phyloP scores from a whole-genome alignment of 1,140 invertebrate genomes.

The silkworm (Bombyx mori) region ASM3026992v2 NC_085119.1:10068001-10068500 shows the following conservation, averaged over 20 bases:
- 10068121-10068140: slow-evolving; percentile 8
- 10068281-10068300: slow-evolving; percentile 2
- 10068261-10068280: slow-evolving; percentile 5
- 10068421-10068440: too few relatives aligned
- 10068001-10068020: too few relatives aligned
- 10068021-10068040: slow-evolving; percentile 1
- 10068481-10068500: too few relatives aligned
- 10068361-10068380: too few relatives aligned
- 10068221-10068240: slow-evolving; percentile 13
- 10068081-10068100: slow-evolving; percentile 9
- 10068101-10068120: slow-evolving; percentile 6
- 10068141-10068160: slow-evolving; percentile 7
- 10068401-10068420: too few relatives aligned
- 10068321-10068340: too few relatives aligned
- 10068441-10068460: too few relatives aligned
- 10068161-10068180: slow-evolving; percentile 3
- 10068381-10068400: too few relatives aligned
- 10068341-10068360: too few relatives aligned
- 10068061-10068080: slow-evolving; percentile 2
- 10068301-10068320: too few relatives aligned
- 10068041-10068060: slow-evolving; percentile 9
- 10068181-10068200: slow-evolving; percentile 5
- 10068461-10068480: too few relatives aligned
- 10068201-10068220: slow-evolving; percentile 9
- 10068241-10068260: slow-evolving; percentile 6